Evolutionary conservation across 1,140 invertebrate species (phyloP), one percentile per base, ranked within the genome.

Genomic region (Trissolcus basalis): DNA sequence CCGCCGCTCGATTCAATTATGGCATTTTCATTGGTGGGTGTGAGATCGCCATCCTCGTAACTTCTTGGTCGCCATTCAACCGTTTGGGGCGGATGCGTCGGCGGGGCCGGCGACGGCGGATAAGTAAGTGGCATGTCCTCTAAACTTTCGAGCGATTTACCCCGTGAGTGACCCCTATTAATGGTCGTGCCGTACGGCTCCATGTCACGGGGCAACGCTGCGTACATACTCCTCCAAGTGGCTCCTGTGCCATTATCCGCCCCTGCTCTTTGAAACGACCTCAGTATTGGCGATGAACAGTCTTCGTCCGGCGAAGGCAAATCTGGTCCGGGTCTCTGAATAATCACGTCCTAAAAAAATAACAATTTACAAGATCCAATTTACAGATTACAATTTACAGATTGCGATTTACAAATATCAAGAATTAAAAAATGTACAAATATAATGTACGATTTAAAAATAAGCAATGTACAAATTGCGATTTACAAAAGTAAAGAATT

Each of bases 1-100:
- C 96, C 95, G 5, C 95, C 95, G 13, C 93, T 93, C 70, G 90
- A 91, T 60, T 93, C 92, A 41, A 80, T 85, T 77, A 78, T 82
- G 0, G 89, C 89, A 13, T 89, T 90, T 87, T 96, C 95, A 82
- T 96, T 96, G 54, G 95, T 96, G 1, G 95, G 95, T 15, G 95
- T 96, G 45, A 96, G 92, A 85, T 96, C 95, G 13, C 95, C 95
- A 82, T 96, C 95, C 82, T 96, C 95, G 83, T 95, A 96, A 51
- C 94, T 95, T 59, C 94, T 91, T 32, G 90, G 90, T 69, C 95
- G 90, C 93, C 95, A 96, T 13, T 86, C 86, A 12, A 88, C 73
- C 0, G 70, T 74, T 43, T 85, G 86, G 0, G 81, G 41, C 39
- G 63, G 78, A 36, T 85, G 83, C 0, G 78, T 64, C 0, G 75